Conservation (phyloP, 2,113 vertebrate genomes). For the Protobothrops flavoviridis region DNA sequence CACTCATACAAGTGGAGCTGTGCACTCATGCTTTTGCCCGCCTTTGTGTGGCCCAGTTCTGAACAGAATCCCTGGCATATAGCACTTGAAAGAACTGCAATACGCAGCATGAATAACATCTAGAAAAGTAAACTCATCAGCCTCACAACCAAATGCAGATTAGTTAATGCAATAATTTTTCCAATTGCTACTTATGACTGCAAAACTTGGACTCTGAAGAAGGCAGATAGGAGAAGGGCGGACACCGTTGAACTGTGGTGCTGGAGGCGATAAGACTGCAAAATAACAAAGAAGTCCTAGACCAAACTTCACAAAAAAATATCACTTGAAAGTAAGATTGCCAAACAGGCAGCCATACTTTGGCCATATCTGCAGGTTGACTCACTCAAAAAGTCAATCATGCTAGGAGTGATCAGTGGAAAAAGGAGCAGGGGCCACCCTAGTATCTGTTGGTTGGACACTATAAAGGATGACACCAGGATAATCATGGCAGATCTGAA, state of each 20-base stretch:
- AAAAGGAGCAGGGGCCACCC: background rate
- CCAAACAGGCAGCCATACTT: background rate
- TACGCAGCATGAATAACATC: background rate
- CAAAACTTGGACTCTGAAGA: background rate
- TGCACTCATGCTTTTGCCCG: too few relatives aligned
- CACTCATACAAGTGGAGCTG: too few relatives aligned
- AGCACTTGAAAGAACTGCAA: background rate
- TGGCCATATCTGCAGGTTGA: background rate
- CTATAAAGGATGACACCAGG: background rate
- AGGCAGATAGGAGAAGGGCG: background rate
- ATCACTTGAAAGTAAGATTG: background rate
- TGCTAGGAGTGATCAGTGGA: background rate
- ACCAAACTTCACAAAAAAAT: background rate
- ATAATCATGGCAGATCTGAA: background rate
- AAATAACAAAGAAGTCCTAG: background rate
- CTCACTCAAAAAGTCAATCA: background rate
- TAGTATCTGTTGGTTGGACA: background rate
- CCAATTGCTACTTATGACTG: background rate
- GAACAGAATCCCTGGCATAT: too few relatives aligned
- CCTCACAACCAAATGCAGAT: background rate
- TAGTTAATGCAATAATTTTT: background rate
- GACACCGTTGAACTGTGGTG: background rate
- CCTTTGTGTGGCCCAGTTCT: too few relatives aligned
- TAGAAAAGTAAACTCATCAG: background rate
- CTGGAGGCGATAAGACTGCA: background rate